Evolutionary conservation across 2,888 invertebrate species (phyloP), one percentile per base, ranked within the genome.

Genomic region (Dysmachus trigonus): DNA sequence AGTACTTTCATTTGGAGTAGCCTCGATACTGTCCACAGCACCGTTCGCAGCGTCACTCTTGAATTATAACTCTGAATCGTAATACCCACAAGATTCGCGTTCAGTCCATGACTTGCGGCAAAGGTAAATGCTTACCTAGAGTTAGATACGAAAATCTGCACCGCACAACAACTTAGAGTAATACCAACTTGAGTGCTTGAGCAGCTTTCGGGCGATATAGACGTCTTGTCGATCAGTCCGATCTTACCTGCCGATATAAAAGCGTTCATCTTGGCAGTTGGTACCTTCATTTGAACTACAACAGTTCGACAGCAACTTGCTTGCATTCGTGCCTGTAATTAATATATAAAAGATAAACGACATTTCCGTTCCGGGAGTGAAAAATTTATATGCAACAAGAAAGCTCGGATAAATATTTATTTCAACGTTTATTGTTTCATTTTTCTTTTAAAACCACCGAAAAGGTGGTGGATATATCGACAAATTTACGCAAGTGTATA

Each of bases 201-300:
- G 53, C 31, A 81, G 81, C 53, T 81, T 81, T 81, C 33, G 18
- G 53, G 53, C 33, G 33, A 81, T 81, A 81, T 81, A 81, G 81
- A 53, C 81, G 53, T 53, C 81, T 51, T 33, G 41, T 15, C 27
- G 79, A 47, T 15, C 79, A 7, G 79, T 62, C 27, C n/a, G 51
- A 47, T 81, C 31, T 62, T 38, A 41, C 51, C 62, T 72, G 72
- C 41, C 83, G 38, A 72, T 87, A 87, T 87, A 87, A 51, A 87
- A 87, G 83, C 85, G 72, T 83, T 77, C 83, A 53, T 83, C 74
- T 87, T 79, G 86, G 76, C 86, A 72, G 83, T 83, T 83, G 83
- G 83, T 41, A 83, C 83, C 83, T 72, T 83, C 83, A 83, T 72
- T 83, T 83, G 83, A 83, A 83, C 83, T 22, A 38, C 72, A 41